Conservation (phyloP, 2,888 invertebrate genomes). For the Nephrotoma flavescens region DNA sequence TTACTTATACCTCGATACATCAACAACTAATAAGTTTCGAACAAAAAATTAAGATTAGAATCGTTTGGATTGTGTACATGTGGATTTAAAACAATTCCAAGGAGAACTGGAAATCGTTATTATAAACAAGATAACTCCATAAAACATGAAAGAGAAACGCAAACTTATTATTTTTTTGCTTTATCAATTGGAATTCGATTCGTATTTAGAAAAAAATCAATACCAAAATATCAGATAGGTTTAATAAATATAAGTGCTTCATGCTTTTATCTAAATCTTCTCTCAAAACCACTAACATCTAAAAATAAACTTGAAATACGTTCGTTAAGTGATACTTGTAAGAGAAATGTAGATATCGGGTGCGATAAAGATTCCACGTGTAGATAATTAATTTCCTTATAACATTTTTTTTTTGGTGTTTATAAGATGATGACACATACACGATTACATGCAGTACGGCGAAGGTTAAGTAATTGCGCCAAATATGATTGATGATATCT, state of each 20-base stretch:
- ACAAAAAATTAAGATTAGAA: not conserved
- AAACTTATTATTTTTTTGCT: not conserved
- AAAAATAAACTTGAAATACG: not conserved
- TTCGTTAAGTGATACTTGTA: not conserved
- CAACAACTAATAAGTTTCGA: not conserved
- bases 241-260: not conserved
- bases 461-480: not conserved
- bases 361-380: not conserved
- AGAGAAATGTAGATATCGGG: not conserved
- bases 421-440: not conserved
- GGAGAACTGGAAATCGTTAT: not conserved
- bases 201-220: not conserved
- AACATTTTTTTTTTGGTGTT: not conserved
- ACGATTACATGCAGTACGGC: not conserved
- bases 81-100: not conserved
- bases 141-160: not conserved
- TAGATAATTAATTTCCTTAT: not conserved
- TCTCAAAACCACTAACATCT: not conserved
- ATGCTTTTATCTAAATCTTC: not conserved
- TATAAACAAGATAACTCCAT: not conserved
- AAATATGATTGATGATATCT: not conserved
- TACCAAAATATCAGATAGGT: not conserved
- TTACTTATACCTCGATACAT: not conserved
- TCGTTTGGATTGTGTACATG: not conserved
- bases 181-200: not conserved